Conservation (phyloP, 1,140 invertebrate genomes). For the Monomorium pharaonis region DNA sequence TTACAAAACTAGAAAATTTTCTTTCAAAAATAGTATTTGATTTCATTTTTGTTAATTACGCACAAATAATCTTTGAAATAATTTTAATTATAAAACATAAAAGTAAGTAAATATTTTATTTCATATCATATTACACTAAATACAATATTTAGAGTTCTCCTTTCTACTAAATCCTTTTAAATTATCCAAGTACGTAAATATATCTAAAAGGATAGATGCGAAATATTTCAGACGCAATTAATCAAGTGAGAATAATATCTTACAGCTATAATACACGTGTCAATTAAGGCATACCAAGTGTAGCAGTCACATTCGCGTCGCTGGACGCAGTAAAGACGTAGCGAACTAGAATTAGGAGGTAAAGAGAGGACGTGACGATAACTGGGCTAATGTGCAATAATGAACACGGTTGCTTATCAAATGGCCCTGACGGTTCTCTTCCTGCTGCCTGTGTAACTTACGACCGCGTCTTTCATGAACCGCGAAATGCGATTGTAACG, state of each 20-base stretch:
- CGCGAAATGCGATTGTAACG: slow-evolving; percentile 63
- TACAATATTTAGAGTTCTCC: background rate
- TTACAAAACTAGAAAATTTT: background rate
- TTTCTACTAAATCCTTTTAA: background rate
- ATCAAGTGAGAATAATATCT: slow-evolving; percentile 25
- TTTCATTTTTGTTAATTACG: background rate
- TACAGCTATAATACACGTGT: slow-evolving; percentile 18
- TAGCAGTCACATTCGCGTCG: slow-evolving; percentile 30
- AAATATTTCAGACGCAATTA: background rate
- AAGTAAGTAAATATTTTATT: background rate
- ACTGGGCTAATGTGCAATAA: slow-evolving; percentile 75
- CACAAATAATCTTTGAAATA: background rate
- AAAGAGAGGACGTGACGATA: slow-evolving; percentile 71
- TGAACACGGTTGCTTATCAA: slow-evolving; percentile 75
- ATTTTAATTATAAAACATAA: background rate
- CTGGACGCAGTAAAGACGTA: slow-evolving; percentile 32
- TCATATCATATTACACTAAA: background rate
- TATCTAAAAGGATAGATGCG: background rate
- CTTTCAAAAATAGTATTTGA: background rate
- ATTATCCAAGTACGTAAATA: background rate
- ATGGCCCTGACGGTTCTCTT: slow-evolving; percentile 75
- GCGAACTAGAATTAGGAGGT: slow-evolving; percentile 39
- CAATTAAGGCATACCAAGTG: slow-evolving; percentile 45
- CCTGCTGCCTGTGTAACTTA: slow-evolving; percentile 68
- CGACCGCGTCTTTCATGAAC: slow-evolving; percentile 63